Conservation (phyloP, 2,113 vertebrate genomes). For the Pomatorhinus ruficollis region DNA sequence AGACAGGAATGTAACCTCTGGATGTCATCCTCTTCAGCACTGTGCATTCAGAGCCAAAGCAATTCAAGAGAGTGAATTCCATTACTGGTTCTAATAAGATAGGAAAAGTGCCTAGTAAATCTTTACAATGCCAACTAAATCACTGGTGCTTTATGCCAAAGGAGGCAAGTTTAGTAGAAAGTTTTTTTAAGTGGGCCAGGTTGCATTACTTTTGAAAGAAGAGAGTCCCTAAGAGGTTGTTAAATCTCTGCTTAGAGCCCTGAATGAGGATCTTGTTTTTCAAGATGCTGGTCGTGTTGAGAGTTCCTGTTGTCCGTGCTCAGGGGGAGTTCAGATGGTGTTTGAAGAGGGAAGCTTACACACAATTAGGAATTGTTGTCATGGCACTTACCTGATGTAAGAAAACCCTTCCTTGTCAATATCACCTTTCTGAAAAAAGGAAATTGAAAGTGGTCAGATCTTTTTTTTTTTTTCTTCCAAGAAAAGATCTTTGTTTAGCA, state of each 20-base stretch:
- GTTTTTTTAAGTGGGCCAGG: not conserved
- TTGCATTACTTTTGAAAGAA: not conserved
- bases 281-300: not conserved
- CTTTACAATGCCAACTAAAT: constrained; percentile 1
- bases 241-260: not conserved
- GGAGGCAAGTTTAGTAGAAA: not conserved
- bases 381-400: not conserved
- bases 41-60: constrained; percentile 2
- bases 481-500: not conserved
- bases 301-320: not conserved
- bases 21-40: constrained; percentile 1
- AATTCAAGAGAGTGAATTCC: not conserved
- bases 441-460: not conserved
- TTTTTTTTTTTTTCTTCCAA: not conserved
- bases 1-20: constrained; percentile 39
- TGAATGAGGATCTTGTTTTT: not conserved
- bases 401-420: not conserved
- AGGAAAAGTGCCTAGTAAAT: constrained; percentile 26
- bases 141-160: not conserved
- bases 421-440: not conserved
- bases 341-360: not conserved
- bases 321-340: not conserved
- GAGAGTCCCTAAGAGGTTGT: not conserved
- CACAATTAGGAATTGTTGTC: not conserved
- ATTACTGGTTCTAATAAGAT: constrained; percentile 36